Evolutionary conservation across 2,888 invertebrate genomes (phyloP).

Genomic region (Capitulum mitella): DNA sequence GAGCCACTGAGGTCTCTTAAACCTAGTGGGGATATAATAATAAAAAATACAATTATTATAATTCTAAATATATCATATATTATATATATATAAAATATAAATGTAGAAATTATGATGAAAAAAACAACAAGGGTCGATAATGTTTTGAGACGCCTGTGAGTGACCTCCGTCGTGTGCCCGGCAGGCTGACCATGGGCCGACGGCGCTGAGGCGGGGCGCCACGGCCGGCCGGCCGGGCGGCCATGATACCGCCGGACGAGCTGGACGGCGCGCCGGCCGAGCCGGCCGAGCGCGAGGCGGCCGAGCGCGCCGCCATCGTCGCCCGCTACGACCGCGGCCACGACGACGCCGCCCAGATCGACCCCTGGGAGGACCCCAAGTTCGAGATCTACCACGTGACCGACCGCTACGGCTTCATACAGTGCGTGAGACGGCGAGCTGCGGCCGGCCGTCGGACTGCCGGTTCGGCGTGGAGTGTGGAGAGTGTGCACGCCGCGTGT

Average conservation of each 20-base stretch:
- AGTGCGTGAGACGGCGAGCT: slow-evolving; percentile 44
- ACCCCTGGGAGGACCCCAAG: slow-evolving; percentile 94
- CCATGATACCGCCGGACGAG: neutral
- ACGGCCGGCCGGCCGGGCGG: neutral
- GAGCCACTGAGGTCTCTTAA: too few species aligned
- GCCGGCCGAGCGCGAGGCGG: slow-evolving; percentile 74
- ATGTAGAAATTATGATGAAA: too few species aligned
- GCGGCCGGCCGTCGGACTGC: neutral
- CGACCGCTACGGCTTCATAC: slow-evolving; percentile 96
- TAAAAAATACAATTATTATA: too few species aligned
- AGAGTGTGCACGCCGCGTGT: too few species aligned
- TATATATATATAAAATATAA: too few species aligned
- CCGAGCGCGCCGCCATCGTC: slow-evolving; percentile 88
- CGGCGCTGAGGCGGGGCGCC: neutral
- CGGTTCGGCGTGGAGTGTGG: neutral
- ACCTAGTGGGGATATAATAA: too few species aligned
- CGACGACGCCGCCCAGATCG: slow-evolving; percentile 81
- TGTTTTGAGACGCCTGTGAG: too few species aligned
- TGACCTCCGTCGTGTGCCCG: too few species aligned
- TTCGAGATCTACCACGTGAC: slow-evolving; percentile 89
- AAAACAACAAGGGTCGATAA: too few species aligned
- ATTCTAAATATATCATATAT: too few species aligned
- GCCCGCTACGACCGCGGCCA: slow-evolving; percentile 82
- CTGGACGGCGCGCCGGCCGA: slow-evolving; percentile 56
- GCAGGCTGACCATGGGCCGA: too few species aligned